These are phyloP conservation scores for Chrysomela aeneicollis DNA, from an alignment of 2,888 invertebrate species.

Conservation along the genomic window DNA sequence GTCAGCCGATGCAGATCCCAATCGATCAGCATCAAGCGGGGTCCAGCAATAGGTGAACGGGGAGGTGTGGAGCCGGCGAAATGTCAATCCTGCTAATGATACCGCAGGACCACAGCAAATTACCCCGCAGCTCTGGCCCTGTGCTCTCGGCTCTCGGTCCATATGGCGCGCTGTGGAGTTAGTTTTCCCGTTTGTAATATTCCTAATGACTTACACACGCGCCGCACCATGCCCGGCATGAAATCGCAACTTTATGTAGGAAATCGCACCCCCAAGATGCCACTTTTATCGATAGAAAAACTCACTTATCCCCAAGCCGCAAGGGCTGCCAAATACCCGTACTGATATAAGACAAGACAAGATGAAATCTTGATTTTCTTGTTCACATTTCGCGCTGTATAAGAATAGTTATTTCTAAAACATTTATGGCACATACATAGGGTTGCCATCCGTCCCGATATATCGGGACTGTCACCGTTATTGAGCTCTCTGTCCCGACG, in stretches of 20 bases:
- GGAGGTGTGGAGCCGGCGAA: slow-evolving; percentile 53
- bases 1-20: slow-evolving; percentile 46
- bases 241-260: slow-evolving; percentile 57
- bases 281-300: background rate
- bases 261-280: slow-evolving; percentile 9
- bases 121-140: slow-evolving; percentile 51
- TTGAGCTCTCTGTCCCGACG: too few relatives aligned
- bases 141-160: slow-evolving; percentile 39
- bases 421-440: too few relatives aligned
- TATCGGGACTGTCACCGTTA: too few relatives aligned
- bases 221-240: slow-evolving; percentile 59
- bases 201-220: slow-evolving; percentile 63
- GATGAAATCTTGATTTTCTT: too few relatives aligned
- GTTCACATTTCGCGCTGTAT: too few relatives aligned
- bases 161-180: slow-evolving; percentile 62
- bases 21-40: slow-evolving; percentile 35
- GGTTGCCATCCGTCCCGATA: too few relatives aligned
- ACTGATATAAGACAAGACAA: too few relatives aligned
- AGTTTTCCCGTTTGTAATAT: slow-evolving; percentile 64
- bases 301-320: background rate
- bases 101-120: slow-evolving; percentile 62
- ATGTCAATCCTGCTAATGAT: slow-evolving; percentile 65
- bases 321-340: too few relatives aligned
- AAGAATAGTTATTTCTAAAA: too few relatives aligned
- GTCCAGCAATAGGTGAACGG: slow-evolving; percentile 53